Conservation (phyloP, 2,797 vertebrate genomes). For the Gymnocypris eckloni region DNA sequence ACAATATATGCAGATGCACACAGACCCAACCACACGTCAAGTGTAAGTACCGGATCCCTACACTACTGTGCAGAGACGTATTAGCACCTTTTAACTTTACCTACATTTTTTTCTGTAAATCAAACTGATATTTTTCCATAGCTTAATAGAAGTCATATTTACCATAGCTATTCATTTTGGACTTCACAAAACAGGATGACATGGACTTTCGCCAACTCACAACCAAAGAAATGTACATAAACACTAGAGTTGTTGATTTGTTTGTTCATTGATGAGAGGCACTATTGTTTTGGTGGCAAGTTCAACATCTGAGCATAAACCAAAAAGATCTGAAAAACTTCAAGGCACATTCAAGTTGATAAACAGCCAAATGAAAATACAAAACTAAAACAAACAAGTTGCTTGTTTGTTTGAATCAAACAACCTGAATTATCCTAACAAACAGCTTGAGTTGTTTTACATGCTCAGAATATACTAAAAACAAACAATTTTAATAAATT, state of each 20-base stretch:
- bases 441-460: neutral
- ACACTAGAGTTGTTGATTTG: neutral
- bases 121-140: neutral
- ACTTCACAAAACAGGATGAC: neutral
- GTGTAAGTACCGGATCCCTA: neutral
- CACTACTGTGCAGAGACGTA: neutral
- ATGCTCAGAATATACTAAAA: neutral
- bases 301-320: neutral
- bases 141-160: neutral
- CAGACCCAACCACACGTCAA: neutral
- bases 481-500: neutral
- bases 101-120: neutral
- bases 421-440: neutral
- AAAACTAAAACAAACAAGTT: neutral
- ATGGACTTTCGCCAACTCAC: neutral
- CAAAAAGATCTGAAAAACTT: neutral
- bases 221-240: neutral
- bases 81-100: neutral
- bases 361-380: neutral
- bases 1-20: neutral
- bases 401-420: neutral
- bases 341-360: constrained; percentile 2
- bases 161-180: neutral
- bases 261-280: constrained; percentile 4
- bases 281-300: neutral